Conservation (phyloP, 1,140 invertebrate species). For the Pinna nobilis region DNA sequence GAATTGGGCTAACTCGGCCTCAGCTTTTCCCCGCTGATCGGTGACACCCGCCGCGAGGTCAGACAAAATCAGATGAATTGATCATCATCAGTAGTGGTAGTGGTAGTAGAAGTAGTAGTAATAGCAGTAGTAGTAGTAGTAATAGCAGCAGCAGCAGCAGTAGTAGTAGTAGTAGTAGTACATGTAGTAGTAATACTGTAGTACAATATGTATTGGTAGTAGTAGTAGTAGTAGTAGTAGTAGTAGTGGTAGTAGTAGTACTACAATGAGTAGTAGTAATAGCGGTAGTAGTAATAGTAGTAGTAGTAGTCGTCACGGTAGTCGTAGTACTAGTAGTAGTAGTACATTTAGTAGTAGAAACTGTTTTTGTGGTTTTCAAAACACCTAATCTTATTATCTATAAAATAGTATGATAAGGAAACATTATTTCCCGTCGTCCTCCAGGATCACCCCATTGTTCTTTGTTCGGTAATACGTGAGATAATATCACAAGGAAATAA, state of each 20-base stretch:
- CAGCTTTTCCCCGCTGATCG: no score
- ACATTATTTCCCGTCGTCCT: neutral
- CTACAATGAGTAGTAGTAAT: slow-evolving; percentile 3
- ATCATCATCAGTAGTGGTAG: neutral
- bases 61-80: no score
- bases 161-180: slow-evolving; percentile 16
- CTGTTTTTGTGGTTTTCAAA: neutral
- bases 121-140: neutral
- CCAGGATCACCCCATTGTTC: no score
- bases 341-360: slow-evolving; percentile 8
- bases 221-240: slow-evolving; percentile 22
- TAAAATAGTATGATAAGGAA: no score
- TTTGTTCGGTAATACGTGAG: no score
- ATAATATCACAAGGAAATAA: no score
- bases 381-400: no score
- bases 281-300: slow-evolving; percentile 18
- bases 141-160: neutral
- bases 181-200: slow-evolving; percentile 1
- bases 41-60: no score
- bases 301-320: slow-evolving; percentile 16
- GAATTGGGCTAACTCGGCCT: no score
- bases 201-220: neutral
- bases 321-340: slow-evolving; percentile 16
- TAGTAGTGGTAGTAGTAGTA: slow-evolving; percentile 25
- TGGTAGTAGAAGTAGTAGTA: neutral